Base-by-base conservation (phyloP, 2,797 vertebrate genomes). In the Calcarius lapponicus region DNA sequence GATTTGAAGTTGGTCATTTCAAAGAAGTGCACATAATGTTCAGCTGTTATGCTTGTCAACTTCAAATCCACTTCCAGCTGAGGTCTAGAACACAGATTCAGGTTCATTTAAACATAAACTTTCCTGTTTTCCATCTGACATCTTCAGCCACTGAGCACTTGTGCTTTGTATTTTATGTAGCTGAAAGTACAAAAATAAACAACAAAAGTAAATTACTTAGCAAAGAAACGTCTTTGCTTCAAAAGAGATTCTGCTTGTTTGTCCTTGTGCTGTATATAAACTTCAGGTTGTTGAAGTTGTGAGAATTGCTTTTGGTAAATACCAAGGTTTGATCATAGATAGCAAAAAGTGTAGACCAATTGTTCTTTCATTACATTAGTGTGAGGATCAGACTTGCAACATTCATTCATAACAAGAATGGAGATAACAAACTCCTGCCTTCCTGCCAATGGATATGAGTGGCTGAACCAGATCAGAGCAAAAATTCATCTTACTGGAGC, bases 31-130 rank as follows among this genome's bases (percentile, higher is more conserved):
- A 79, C 69, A 89, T 47, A 88, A 58, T 25, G 1, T 91, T 92
- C 78, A 92, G 69, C 70, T 83, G 80, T 93, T 93, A 90, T 5
- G 51, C 8, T 91, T 79, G 54, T 64, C 80, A 96, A 82, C 95
- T 95, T 85, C 67, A 90, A 94, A 96, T 79, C 89, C 28, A 78
- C 86, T 95, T 93, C 95, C 79, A 95, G 70, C 43, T 92, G 85
- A 76, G 84, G 87, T 93, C 51, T 95, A 85, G 91, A 96, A 83
- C 31, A 45, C 9, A 91, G 65, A 78, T 72, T 92, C 64, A 85
- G 56, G 91, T 54, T 94, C 36, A 91, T 74, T 96, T 81, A 93
- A 70, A 94, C 47, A 65, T 87, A 85, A 96, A 96, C 21, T 86
- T 95, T 76, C 75, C 80, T 79, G 34, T 92, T 96, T 95, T 95